These are phyloP conservation scores for Electrona antarctica DNA, from an alignment of 2,113 vertebrate species.

Conservation along the genomic window DNA sequence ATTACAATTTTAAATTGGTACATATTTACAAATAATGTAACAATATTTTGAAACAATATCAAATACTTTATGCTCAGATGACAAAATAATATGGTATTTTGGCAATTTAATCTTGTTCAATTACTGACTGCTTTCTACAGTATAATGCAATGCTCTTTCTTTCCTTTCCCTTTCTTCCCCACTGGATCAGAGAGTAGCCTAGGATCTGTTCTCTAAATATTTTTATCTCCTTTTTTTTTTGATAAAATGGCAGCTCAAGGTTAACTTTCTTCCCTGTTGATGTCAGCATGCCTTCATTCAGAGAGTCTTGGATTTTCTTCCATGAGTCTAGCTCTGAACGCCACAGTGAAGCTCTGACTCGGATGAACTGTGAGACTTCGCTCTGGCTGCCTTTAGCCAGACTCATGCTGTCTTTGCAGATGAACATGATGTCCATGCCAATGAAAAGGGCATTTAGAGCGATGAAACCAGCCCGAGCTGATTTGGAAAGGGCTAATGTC, in stretches of 20 bases:
- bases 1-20: no score
- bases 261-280: conserved; percentile 26
- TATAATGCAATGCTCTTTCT: not conserved
- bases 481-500: conserved; percentile 42
- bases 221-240: not conserved
- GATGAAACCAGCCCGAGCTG: conserved; percentile 50
- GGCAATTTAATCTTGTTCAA: not conserved
- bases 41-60: no score
- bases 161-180: not conserved
- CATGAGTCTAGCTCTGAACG: conserved; percentile 45
- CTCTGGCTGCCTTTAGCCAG: conserved; percentile 54
- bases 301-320: conserved; percentile 40
- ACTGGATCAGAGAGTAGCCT: conserved; percentile 15
- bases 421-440: conserved; percentile 57
- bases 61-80: no score
- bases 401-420: conserved; percentile 56
- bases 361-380: conserved; percentile 45
- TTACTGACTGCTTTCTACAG: not conserved
- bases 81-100: not conserved
- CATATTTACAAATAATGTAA: no score
- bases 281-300: conserved; percentile 36
- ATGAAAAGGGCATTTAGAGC: conserved; percentile 53
- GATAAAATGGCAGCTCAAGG: conserved; percentile 39
- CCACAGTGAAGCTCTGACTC: conserved; percentile 47
- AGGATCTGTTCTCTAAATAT: conserved; percentile 13